Conservation (phyloP, 2,888 invertebrate species). For the Cryptocheilus praepositus region DNA sequence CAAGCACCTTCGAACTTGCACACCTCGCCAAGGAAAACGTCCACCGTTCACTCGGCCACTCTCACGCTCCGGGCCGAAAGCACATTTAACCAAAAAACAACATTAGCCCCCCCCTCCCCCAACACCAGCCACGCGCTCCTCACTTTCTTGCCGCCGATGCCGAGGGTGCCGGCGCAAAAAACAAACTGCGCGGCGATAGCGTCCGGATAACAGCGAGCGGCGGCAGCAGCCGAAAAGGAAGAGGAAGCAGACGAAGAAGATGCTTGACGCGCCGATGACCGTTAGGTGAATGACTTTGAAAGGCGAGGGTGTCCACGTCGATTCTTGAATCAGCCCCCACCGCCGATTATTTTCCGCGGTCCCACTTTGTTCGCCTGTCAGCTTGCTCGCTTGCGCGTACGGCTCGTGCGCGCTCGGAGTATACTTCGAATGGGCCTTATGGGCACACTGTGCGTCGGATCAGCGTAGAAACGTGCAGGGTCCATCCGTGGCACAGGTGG, state of each 20-base stretch:
- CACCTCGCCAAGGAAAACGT: too few species aligned
- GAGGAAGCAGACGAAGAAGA: slow-evolving; percentile 46
- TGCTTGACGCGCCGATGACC: slow-evolving; percentile 67
- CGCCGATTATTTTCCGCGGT: slow-evolving; percentile 51
- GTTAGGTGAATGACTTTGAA: slow-evolving; percentile 70
- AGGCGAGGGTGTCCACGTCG: slow-evolving; percentile 65
- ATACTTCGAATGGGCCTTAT: slow-evolving; percentile 62
- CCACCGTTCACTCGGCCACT: too few species aligned
- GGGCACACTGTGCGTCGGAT: slow-evolving; percentile 61
- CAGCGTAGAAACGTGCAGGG: slow-evolving; percentile 64
- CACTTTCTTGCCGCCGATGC: not conserved
- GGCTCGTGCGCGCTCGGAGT: slow-evolving; percentile 56
- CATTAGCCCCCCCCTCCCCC: too few species aligned
- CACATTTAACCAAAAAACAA: too few species aligned
- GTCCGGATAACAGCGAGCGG: slow-evolving; percentile 40
- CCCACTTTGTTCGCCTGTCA: slow-evolving; percentile 45
- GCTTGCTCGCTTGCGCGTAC: slow-evolving; percentile 23
- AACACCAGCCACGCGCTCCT: too few species aligned
- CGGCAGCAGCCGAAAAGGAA: slow-evolving; percentile 22
- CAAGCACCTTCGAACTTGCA: slow-evolving; percentile 1
- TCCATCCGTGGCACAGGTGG: slow-evolving; percentile 69
- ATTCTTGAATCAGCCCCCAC: slow-evolving; percentile 65
- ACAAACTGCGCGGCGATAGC: slow-evolving; percentile 14
- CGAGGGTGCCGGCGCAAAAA: not conserved
- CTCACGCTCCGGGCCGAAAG: too few species aligned